Evolutionary conservation across 1,140 invertebrate species (phyloP).

Genomic region (Scaptomyza graminum): DNA sequence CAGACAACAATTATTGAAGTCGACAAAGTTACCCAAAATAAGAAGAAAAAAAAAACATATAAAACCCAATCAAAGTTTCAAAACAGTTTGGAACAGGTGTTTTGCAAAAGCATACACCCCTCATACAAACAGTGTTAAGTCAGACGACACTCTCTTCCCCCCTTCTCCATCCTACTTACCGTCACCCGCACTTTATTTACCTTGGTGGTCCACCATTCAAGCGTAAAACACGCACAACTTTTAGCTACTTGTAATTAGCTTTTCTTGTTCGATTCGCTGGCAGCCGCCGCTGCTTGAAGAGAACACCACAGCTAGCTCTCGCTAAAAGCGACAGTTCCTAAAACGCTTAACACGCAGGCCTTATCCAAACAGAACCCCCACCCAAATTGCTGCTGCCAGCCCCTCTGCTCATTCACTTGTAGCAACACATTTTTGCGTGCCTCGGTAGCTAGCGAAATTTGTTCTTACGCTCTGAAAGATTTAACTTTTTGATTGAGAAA

Average conservation of each 20-base stretch:
- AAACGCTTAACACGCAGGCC: slow-evolving; percentile 58
- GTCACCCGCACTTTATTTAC: not conserved
- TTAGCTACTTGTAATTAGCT: slow-evolving; percentile 80
- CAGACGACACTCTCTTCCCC: slow-evolving; percentile 10
- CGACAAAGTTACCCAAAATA: slow-evolving; percentile 19
- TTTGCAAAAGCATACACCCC: slow-evolving; percentile 18
- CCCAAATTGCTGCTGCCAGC: not conserved
- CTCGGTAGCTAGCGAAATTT: slow-evolving; percentile 62
- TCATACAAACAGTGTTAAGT: slow-evolving; percentile 10
- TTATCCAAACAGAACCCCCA: slow-evolving; percentile 7
- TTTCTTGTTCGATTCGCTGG: slow-evolving; percentile 79
- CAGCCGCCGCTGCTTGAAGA: slow-evolving; percentile 38
- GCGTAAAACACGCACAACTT: slow-evolving; percentile 76
- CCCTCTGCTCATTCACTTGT: not conserved
- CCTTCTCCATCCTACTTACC: not conserved
- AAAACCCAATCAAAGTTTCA: slow-evolving; percentile 80
- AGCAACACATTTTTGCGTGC: slow-evolving; percentile 62
- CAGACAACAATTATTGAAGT: slow-evolving; percentile 7
- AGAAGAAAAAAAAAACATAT: slow-evolving; percentile 60
- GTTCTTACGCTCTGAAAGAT: slow-evolving; percentile 70
- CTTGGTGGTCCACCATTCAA: slow-evolving; percentile 44
- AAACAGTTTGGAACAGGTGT: slow-evolving; percentile 70
- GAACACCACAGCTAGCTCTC: slow-evolving; percentile 3
- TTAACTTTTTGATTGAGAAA: slow-evolving; percentile 82
- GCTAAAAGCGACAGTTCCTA: slow-evolving; percentile 64